Percentiles rank a stretch among this genome's conserved stretches.
Conservation (phyloP, 2,797 vertebrate genomes). For the Iguana delicatissima region DNA sequence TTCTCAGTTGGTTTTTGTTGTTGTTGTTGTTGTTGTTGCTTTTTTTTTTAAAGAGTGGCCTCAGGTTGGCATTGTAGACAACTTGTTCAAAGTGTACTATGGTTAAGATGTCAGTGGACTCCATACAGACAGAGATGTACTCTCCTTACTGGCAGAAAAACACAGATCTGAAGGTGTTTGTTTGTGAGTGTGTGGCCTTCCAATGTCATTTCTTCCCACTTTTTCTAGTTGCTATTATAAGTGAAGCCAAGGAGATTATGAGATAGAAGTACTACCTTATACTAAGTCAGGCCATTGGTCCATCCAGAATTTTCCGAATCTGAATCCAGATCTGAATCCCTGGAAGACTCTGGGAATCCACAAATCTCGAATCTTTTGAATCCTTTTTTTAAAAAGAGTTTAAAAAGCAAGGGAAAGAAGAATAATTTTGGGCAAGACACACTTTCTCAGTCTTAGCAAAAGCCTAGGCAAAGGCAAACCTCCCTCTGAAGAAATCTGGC, state of each 20-base stretch:
- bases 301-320: background rate
- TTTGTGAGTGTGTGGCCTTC: background rate
- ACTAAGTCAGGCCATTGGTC: background rate
- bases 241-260: background rate
- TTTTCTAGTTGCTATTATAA: background rate
- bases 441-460: too few relatives aligned
- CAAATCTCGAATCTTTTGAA: too few relatives aligned
- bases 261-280: background rate
- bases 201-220: background rate
- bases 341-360: too few relatives aligned
- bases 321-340: too few relatives aligned
- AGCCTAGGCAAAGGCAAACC: too few relatives aligned
- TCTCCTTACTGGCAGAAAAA: background rate
- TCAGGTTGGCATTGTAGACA: background rate
- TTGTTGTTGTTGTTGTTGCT: too few relatives aligned
- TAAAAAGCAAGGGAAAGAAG: too few relatives aligned
- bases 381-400: too few relatives aligned
- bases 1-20: background rate
- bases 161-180: background rate
- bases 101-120: constrained; percentile 1
- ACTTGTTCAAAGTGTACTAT: background rate
- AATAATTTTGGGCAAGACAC: too few relatives aligned
- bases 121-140: background rate
- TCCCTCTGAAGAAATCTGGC: too few relatives aligned
- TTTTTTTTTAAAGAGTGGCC: background rate